Evolutionary conservation across 2,888 invertebrate genomes (phyloP).

Genomic region (Temnothorax rugatulus): DNA sequence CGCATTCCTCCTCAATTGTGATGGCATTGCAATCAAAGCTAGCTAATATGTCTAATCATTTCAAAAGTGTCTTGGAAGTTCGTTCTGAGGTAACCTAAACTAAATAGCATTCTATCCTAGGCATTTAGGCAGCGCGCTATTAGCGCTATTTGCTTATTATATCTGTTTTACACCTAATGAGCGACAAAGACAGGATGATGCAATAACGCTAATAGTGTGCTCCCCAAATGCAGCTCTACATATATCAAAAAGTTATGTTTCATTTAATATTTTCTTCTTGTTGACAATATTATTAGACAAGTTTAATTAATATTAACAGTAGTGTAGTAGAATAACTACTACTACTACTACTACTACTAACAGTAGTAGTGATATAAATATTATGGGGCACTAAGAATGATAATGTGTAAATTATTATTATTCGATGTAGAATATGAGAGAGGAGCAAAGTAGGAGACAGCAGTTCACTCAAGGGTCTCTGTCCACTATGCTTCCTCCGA

Average conservation of each 20-base stretch:
- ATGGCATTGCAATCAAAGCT: conserved; percentile 97
- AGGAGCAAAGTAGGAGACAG: conserved; percentile 97
- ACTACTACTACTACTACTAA: too few species aligned
- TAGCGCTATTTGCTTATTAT: too few species aligned
- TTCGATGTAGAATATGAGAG: conserved; percentile 92
- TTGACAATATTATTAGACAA: background rate
- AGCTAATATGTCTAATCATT: conserved; percentile 98
- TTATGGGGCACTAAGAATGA: background rate
- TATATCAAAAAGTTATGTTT: too few species aligned
- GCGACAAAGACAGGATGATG: too few species aligned
- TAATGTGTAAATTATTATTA: conserved; percentile 22
- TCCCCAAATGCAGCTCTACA: too few species aligned
- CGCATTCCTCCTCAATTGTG: conserved; percentile 97
- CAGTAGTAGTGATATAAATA: background rate
- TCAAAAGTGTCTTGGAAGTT: conserved; percentile 98
- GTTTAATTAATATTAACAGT: background rate
- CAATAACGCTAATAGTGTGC: too few species aligned
- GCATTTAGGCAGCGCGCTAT: too few species aligned
- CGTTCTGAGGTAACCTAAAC: conserved; percentile 92
- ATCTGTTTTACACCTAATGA: too few species aligned
- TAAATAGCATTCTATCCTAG: too few species aligned
- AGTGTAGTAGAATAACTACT: too few species aligned
- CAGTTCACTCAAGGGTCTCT: conserved; percentile 93
- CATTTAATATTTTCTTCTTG: background rate
- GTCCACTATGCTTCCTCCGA: conserved; percentile 89